Base-by-base conservation (phyloP, 92 coral and sea anemone species). In the Epizoanthus rinbou region DNA sequence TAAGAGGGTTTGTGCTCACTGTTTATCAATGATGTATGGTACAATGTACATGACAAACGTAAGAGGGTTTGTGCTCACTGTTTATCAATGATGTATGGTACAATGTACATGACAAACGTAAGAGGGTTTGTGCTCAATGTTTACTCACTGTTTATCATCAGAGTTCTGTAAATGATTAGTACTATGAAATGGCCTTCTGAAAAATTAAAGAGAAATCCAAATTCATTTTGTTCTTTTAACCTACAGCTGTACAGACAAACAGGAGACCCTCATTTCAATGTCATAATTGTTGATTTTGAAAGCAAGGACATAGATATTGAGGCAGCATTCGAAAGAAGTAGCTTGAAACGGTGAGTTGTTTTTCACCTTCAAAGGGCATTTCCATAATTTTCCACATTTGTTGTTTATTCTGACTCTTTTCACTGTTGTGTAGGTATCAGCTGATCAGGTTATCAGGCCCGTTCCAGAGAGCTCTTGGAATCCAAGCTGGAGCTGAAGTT, bases 391-490 rank as follows among this genome's bases (percentile, higher is more conserved):
- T n/a, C n/a, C 41, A 64, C 58, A 35, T 72, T 60, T 8, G 50
- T 31, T 68, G 14, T 14, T 47, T 18, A 60, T 21, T 22, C 16
- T 35, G 9, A 13, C 24, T 18, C 6, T 47, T 13, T 2, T 53
- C 70, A 0, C 50, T 41, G 33, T 75, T 67, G 5, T 64, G 8
- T 19, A 95, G 98, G 68, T 95, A 95, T 70, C 87, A 89, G 69
- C 82, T 95, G 13, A 87, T 86, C 63, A 90, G 82, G 64, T 81
- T 95, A 5, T 74, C 83, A 28, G 98, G 99, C 14, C 87, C 94
- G 50, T 96, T 96, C 57, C 99, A 96, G 74, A 79, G 99, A 80
- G 99, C 99, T 5, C 91, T 87, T 58, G 99, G 99, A 60, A 86
- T 96, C 63, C 99, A 96, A 54, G 91, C 92, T 6, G 99, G 99